phyloP scores from a whole-genome alignment of 1,140 invertebrate genomes.

The Drosophila sechellia region DNA sequence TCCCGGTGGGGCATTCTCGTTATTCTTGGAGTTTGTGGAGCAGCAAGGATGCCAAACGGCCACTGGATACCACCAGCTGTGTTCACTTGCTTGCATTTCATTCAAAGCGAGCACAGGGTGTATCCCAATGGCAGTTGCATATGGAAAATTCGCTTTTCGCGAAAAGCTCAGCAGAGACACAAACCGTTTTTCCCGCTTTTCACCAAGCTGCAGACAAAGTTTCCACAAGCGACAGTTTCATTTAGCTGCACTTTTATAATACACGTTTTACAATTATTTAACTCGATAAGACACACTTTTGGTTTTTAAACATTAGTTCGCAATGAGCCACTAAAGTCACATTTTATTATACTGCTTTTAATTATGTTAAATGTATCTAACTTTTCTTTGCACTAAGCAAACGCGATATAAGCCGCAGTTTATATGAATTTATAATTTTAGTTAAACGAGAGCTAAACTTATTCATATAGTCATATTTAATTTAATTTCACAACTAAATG shows the following conservation, averaged over 20 bases:
- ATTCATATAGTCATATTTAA: too few relatives aligned
- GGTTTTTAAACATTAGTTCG: not conserved
- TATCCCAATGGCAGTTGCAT: conserved; percentile 90
- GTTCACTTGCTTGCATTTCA: conserved; percentile 92
- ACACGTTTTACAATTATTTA: not conserved
- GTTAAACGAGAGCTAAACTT: not conserved
- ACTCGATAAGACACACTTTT: not conserved
- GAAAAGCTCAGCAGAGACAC: conserved; percentile 62
- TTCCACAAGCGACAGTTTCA: not conserved
- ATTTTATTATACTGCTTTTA: not conserved
- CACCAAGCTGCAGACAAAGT: conserved; percentile 15
- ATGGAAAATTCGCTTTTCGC: conserved; percentile 72
- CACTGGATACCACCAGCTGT: conserved; percentile 99
- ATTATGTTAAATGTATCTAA: not conserved
- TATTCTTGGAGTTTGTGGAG: conserved; percentile 20
- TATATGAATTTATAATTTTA: too few relatives aligned
- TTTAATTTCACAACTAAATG: not conserved
- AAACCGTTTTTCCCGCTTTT: conserved; percentile 35
- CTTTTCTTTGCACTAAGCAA: not conserved
- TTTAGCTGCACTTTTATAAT: conserved; percentile 25
- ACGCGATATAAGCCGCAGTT: not conserved
- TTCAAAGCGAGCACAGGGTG: conserved; percentile 96
- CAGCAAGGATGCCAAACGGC: conserved; percentile 72
- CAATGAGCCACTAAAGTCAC: too few relatives aligned
- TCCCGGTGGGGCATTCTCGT: not conserved